These are phyloP conservation scores for Lasaia peninsularis DNA, from an alignment of 1,140 invertebrate species.

Conservation along the genomic window DNA sequence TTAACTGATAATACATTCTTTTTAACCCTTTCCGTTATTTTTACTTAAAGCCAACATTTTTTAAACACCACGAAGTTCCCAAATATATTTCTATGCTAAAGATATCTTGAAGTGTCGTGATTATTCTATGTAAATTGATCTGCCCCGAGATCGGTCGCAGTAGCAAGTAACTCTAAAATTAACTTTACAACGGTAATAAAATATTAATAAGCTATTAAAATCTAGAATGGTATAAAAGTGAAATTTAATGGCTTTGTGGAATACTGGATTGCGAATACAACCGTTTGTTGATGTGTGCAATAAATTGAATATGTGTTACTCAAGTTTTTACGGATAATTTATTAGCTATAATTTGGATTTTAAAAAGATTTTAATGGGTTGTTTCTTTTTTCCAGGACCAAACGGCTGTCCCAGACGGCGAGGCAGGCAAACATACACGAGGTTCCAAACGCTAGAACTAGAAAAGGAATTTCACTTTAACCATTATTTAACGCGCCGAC, in stretches of 20 bases:
- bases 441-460: slow-evolving; percentile 95
- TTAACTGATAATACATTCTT: slow-evolving; percentile 41
- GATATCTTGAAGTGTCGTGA: neutral
- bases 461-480: slow-evolving; percentile 99
- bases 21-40: slow-evolving; percentile 66
- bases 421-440: slow-evolving; percentile 97
- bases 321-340: slow-evolving; percentile 11
- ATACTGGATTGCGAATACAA: slow-evolving; percentile 53
- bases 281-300: slow-evolving; percentile 47
- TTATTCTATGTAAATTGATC: no score
- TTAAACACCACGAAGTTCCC: neutral
- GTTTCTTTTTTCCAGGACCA: slow-evolving; percentile 86
- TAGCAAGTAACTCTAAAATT: slow-evolving; percentile 69
- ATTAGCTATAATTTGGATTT: neutral
- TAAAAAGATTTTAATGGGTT: slow-evolving; percentile 13
- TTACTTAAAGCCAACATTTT: slow-evolving; percentile 20
- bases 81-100: no score
- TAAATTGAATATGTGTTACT: slow-evolving; percentile 45
- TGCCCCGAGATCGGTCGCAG: slow-evolving; percentile 55
- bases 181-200: slow-evolving; percentile 67
- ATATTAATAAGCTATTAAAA: slow-evolving; percentile 74
- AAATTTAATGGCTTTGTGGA: slow-evolving; percentile 61
- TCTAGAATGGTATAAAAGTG: slow-evolving; percentile 71
- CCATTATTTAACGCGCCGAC: slow-evolving; percentile 95
- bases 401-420: slow-evolving; percentile 96